Base-by-base conservation (phyloP, 2,797 vertebrate species). In the Cichlasoma orientale region DNA sequence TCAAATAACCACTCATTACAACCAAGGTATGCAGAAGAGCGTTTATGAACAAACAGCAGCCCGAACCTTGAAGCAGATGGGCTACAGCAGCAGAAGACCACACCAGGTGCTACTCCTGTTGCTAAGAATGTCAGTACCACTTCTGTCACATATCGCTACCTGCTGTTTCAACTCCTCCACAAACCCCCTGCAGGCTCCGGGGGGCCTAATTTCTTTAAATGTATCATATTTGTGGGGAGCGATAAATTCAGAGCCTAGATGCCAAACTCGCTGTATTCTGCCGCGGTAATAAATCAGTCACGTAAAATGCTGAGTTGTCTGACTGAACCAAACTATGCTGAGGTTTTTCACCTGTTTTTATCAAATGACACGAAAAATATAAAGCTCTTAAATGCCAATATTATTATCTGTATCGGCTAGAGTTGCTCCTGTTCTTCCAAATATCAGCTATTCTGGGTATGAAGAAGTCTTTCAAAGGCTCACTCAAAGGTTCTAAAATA, bases 391-490 rank as follows among this genome's bases (percentile, higher is more conserved):
- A 44, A 63, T 44, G 38, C 25, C 16, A 47, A 27, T 66, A 27
- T 16, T 27, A 23, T 27, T 66, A 66, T 41, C 12, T 41, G 12
- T 41, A 41, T 13, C 1, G 4, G 12, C 12, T 13, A 13, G 13
- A 41, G 38, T 13, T 41, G 38, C 38, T 41, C 38, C 12, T 41
- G 38, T 13, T 41, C 12, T 41, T 12, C 12, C 38, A 41, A 41
- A 13, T 41, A 41, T 13, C 38, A 41, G 38, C 44, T 47, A 14
- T 47, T 16, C 2, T 19, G 16, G 61, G 4, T 25, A 19, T 18
- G 66, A 12, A 47, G 70, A 57, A n/a, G 13, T 56, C 23, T 72
- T 16, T 87, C 33, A 72, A 77, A 81, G 75, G 21, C 21, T 78
- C 9, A 3, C 14, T 66, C 23, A 66, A 47, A 47, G 5, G 14